These are phyloP conservation scores for Aphidoletes aphidimyza DNA, from an alignment of 2,888 invertebrate species.

Conservation along the genomic window DNA sequence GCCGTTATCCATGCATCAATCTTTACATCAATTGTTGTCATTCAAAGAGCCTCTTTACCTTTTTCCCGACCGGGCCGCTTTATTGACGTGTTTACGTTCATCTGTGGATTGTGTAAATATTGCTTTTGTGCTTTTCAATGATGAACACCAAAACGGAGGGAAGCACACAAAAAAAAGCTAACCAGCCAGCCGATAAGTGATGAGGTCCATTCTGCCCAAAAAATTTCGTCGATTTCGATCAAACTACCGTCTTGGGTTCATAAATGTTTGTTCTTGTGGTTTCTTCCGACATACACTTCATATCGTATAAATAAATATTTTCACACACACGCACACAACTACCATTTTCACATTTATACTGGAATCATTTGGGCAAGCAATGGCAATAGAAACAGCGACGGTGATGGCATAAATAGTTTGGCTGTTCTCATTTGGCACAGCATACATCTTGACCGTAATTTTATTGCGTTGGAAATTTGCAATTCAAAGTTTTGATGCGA, in stretches of 20 bases:
- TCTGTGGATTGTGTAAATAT: constrained; percentile 21
- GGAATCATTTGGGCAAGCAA: background rate
- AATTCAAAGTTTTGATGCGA: background rate
- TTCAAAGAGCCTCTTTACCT: constrained; percentile 13
- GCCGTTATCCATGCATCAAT: constrained; percentile 20
- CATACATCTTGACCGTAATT: too few relatives aligned
- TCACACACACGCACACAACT: background rate
- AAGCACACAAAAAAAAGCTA: background rate
- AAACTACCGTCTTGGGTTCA: background rate
- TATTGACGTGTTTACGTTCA: background rate
- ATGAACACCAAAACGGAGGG: background rate
- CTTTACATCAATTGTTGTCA: constrained; percentile 12
- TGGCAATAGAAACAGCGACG: too few relatives aligned
- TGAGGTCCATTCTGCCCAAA: background rate
- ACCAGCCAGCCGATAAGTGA: background rate
- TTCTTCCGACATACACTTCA: background rate
- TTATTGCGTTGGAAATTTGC: background rate
- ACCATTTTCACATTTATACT: background rate
- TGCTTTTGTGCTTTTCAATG: constrained; percentile 15
- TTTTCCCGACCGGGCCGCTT: background rate
- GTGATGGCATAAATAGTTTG: too few relatives aligned
- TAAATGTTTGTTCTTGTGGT: background rate
- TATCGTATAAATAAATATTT: constrained; percentile 20
- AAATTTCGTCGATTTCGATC: background rate
- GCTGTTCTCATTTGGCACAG: too few relatives aligned